Percentiles rank a stretch among this genome's conserved stretches.
These are phyloP conservation scores for Thunnus thynnus DNA, from an alignment of 2,113 vertebrate genomes.

Conservation along the genomic window DNA sequence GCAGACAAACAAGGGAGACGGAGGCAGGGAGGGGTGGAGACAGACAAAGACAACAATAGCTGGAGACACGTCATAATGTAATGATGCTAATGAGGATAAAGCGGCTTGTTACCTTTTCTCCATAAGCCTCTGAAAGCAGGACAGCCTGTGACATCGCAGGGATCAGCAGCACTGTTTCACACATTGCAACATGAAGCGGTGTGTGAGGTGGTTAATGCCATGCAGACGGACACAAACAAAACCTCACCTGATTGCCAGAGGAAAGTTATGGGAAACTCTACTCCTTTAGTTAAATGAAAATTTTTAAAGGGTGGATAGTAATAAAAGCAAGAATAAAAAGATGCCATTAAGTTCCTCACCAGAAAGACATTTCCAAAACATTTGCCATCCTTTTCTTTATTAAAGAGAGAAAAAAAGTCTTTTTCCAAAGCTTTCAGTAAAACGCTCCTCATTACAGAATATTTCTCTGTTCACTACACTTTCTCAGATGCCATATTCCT, in stretches of 20 bases:
- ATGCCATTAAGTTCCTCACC: too few relatives aligned
- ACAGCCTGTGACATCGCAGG: conserved; percentile 68
- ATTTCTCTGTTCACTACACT: neutral
- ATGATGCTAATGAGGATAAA: conserved; percentile 75
- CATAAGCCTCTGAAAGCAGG: conserved; percentile 74
- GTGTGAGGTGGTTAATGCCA: neutral
- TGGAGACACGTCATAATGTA: conserved; percentile 60
- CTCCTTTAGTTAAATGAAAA: neutral
- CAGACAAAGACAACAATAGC: conserved; percentile 55
- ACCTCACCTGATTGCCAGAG: neutral
- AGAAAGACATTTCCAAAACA: neutral
- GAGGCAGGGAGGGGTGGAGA: neutral
- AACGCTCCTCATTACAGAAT: neutral
- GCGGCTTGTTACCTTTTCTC: conserved; percentile 64
- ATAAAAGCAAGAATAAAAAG: neutral
- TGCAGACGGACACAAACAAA: neutral
- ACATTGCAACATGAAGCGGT: conserved; percentile 25
- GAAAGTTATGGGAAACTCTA: neutral
- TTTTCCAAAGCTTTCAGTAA: neutral
- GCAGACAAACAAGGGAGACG: neutral
- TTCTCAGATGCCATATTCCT: neutral
- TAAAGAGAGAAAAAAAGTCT: neutral
- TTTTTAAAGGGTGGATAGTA: neutral
- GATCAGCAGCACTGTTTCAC: conserved; percentile 51
- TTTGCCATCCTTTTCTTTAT: neutral